Evolutionary conservation across 2,888 invertebrate species (phyloP).

Genomic region (Yponomeuta cagnagella): DNA sequence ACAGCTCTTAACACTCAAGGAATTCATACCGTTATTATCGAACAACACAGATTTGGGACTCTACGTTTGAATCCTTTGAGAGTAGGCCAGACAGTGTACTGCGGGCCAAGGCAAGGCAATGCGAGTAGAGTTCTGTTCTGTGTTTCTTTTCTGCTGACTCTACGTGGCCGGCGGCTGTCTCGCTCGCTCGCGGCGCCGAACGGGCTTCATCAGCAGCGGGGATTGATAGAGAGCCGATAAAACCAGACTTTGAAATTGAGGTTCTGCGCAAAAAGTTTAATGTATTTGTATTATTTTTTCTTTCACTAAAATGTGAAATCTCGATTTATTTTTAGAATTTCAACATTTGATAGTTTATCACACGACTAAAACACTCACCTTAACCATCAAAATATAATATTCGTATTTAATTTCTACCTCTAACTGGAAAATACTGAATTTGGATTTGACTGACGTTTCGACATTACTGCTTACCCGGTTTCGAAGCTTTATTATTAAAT

Average conservation of each 20-base stretch:
- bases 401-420: too few relatives aligned
- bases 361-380: too few relatives aligned
- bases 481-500: too few relatives aligned
- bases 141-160: slow-evolving; percentile 65
- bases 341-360: too few relatives aligned
- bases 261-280: not conserved
- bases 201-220: slow-evolving; percentile 60
- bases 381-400: too few relatives aligned
- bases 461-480: too few relatives aligned
- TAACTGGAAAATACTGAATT: too few relatives aligned
- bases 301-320: too few relatives aligned
- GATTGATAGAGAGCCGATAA: slow-evolving; percentile 46
- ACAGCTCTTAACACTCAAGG: too few relatives aligned
- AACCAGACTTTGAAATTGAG: not conserved
- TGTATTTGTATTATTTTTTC: too few relatives aligned
- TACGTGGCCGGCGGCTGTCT: slow-evolving; percentile 63
- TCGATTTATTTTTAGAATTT: too few relatives aligned
- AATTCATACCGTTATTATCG: not conserved
- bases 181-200: slow-evolving; percentile 57
- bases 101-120: slow-evolving; percentile 15
- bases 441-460: too few relatives aligned
- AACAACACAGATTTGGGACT: not conserved
- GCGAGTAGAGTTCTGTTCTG: slow-evolving; percentile 13
- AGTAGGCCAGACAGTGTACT: not conserved
- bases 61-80: not conserved